These are phyloP conservation scores for Agriopis leucophaearia DNA, from an alignment of 2,888 invertebrate genomes.

Conservation along the genomic window DNA sequence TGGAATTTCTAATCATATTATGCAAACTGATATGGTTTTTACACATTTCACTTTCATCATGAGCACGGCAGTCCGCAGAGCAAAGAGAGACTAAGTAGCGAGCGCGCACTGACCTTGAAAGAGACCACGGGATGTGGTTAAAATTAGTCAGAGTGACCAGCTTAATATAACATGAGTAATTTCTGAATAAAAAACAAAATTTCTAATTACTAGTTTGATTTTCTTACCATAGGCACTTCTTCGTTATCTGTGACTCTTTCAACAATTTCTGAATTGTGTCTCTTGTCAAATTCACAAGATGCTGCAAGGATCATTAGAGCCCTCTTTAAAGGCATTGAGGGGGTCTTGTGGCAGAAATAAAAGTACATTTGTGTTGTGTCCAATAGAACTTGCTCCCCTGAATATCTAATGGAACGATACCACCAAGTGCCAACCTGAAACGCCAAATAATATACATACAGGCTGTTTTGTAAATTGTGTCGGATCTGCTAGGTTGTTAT, in stretches of 20 bases:
- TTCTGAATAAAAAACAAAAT: neutral
- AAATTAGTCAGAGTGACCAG: too few relatives aligned
- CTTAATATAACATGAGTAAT: too few relatives aligned
- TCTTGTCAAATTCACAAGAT: constrained; percentile 97
- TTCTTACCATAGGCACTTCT: constrained; percentile 95
- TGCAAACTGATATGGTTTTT: too few relatives aligned
- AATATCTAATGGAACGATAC: constrained; percentile 98
- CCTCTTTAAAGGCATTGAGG: constrained; percentile 97
- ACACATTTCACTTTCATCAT: too few relatives aligned
- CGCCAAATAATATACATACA: constrained; percentile 2
- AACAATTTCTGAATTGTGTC: constrained; percentile 97
- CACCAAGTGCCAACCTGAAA: constrained; percentile 97
- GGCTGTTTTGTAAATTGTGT: too few relatives aligned
- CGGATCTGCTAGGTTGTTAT: too few relatives aligned
- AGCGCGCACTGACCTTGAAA: too few relatives aligned
- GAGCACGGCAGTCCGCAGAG: too few relatives aligned
- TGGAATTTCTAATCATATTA: too few relatives aligned
- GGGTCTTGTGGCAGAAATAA: constrained; percentile 98
- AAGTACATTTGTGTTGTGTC: constrained; percentile 99
- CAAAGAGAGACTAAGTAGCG: too few relatives aligned
- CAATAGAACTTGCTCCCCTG: constrained; percentile 97
- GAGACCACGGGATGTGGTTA: too few relatives aligned
- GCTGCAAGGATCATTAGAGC: constrained; percentile 98
- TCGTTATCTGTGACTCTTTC: constrained; percentile 97
- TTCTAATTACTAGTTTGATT: neutral